Base-by-base conservation (phyloP, 2,888 invertebrate species). In the Dryomyza anilis region DNA sequence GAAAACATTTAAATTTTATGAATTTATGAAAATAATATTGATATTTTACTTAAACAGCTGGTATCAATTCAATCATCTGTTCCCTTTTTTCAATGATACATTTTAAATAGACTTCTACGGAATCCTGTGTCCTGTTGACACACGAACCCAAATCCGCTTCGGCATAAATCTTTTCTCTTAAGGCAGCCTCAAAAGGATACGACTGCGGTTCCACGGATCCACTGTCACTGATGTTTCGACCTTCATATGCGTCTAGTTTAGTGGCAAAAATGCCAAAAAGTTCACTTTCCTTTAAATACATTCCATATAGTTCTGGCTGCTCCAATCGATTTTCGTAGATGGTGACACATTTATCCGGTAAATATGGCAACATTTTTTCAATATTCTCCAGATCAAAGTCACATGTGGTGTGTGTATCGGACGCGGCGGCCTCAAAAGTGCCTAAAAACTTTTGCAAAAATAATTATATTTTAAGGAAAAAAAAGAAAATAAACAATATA, bases 381-480 rank as follows among this genome's bases (percentile, higher is more conserved):
- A 69, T 65, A 48, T 65, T 63, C 36, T 66, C 67, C 56, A 69
- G 61, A 60, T 69, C 69, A 56, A 69, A 67, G 52, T 69, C 69
- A 25, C 69, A 69, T 3, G 66, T 67, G 2, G 25, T 55, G 50
- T 56, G 64, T 39, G 64, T 19, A 16, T 39, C 30, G 23, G n/a
- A n/a, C n/a, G n/a, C n/a, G n/a, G n/a, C n/a, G n/a, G n/a, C n/a
- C n/a, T n/a, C n/a, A n/a, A n/a, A n/a, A n/a, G n/a, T n/a, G n/a
- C n/a, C n/a, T n/a, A n/a, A n/a, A n/a, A n/a, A n/a, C n/a, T n/a
- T n/a, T n/a, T n/a, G n/a, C n/a, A n/a, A n/a, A n/a, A n/a, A n/a
- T n/a, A n/a, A n/a, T n/a, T n/a, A n/a, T n/a, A n/a, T n/a, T n/a
- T n/a, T n/a, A n/a, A n/a, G n/a, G n/a, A n/a, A n/a, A n/a, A n/a